phyloP scores from a whole-genome alignment of 2,797 vertebrate genomes.

The Carcharodon carcharias region DNA sequence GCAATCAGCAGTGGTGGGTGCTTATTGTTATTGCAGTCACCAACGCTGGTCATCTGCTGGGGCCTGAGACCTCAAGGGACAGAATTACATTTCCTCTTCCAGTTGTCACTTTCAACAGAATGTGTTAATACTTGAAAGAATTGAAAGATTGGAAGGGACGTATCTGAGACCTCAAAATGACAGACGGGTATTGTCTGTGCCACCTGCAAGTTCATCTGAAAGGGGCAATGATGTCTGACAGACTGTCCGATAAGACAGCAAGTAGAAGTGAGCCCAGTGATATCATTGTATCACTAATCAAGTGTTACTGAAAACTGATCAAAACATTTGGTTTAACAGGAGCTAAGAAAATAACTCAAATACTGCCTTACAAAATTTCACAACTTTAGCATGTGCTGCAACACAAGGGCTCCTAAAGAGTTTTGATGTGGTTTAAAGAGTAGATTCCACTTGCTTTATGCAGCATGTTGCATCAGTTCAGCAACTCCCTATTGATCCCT shows the following conservation, averaged over 20 bases:
- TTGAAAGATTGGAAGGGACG: conserved; percentile 36
- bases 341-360: conserved; percentile 1
- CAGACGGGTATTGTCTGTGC: conserved; percentile 44
- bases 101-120: conserved; percentile 40
- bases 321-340: neutral
- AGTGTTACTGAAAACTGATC: neutral
- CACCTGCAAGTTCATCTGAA: conserved; percentile 48
- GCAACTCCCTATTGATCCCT: neutral
- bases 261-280: neutral
- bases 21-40: conserved; percentile 53
- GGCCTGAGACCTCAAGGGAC: conserved; percentile 44
- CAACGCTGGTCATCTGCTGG: conserved; percentile 58
- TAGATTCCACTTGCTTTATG: neutral
- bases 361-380: neutral
- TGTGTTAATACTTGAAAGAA: conserved; percentile 43
- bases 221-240: conserved; percentile 26
- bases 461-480: neutral
- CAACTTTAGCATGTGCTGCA: neutral
- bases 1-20: conserved; percentile 55
- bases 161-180: conserved; percentile 45
- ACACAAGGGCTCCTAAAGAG: neutral
- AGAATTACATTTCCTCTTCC: conserved; percentile 49
- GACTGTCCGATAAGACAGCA: neutral
- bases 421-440: neutral
- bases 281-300: conserved; percentile 2